Conservation (phyloP, 2,113 vertebrate genomes). For the Mandrillus leucophaeus region DNA sequence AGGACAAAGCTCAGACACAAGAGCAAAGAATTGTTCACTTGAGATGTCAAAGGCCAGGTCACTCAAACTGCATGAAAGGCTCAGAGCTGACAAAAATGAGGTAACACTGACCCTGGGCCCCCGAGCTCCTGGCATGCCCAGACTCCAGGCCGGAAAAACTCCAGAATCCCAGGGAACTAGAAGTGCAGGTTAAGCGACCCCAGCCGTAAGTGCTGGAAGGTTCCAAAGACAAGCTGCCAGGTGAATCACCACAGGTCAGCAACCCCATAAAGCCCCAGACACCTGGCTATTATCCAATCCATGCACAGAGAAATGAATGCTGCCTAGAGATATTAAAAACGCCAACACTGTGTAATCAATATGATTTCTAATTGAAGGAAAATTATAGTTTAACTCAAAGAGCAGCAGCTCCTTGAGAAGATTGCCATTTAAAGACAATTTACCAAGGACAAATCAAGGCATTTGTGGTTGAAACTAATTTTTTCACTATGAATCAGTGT, state of each 20-base stretch:
- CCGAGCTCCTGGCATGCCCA: accelerated
- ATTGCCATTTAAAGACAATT: background rate
- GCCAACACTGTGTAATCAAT: background rate
- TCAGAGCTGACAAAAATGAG: background rate
- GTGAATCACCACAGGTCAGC: background rate
- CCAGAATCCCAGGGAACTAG: background rate
- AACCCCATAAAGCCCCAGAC: background rate
- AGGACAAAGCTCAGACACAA: background rate
- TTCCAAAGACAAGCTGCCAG: background rate
- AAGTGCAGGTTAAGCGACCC: background rate
- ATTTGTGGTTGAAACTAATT: background rate
- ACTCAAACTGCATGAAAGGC: background rate
- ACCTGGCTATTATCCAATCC: background rate
- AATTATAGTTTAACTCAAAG: background rate
- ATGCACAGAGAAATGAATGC: background rate
- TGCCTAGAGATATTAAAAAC: background rate
- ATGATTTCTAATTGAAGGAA: background rate
- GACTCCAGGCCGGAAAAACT: background rate
- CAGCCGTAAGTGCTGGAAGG: too few relatives aligned
- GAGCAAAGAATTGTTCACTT: background rate
- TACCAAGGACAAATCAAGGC: background rate
- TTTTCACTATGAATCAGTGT: background rate
- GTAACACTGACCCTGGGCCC: accelerated
- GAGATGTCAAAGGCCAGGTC: background rate
- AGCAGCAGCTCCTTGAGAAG: background rate